A percentile compares a stretch with the other conserved stretches of the same genome.
phyloP scores from a whole-genome alignment of 1,140 invertebrate species.

The Mesaphorura yosii region DNA sequence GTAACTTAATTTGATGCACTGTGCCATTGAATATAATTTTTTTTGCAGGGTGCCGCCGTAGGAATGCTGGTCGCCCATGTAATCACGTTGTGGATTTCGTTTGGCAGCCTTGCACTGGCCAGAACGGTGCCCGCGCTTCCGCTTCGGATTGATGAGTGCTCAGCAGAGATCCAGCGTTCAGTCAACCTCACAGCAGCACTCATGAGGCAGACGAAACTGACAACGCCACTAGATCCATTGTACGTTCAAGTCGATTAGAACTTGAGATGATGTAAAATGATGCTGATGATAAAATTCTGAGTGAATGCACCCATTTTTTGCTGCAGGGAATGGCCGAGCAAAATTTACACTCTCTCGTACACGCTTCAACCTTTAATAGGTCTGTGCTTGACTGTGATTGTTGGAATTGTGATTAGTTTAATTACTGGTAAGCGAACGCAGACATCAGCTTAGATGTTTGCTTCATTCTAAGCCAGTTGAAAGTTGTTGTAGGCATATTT shows the following conservation, averaged over 20 bases:
- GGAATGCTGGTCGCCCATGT: constrained; percentile 26
- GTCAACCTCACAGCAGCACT: constrained; percentile 13
- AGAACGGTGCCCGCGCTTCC: constrained; percentile 9
- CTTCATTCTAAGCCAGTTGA: too few species aligned
- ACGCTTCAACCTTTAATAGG: constrained; percentile 28
- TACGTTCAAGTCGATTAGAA: background rate
- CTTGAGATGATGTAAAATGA: background rate
- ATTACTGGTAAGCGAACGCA: constrained; percentile 26
- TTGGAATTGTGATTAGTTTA: constrained; percentile 23
- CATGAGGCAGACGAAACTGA: background rate
- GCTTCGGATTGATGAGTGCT: constrained; percentile 22
- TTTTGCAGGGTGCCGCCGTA: constrained; percentile 23
- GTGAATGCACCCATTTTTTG: background rate
- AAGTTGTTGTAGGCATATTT: too few species aligned
- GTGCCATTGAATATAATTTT: background rate
- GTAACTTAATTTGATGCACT: constrained; percentile 6
- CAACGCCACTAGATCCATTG: background rate
- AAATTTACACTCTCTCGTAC: constrained; percentile 28
- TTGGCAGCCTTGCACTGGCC: constrained; percentile 15
- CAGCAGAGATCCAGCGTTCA: background rate
- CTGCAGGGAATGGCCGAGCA: constrained; percentile 22
- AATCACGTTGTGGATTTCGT: constrained; percentile 22
- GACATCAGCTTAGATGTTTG: too few species aligned
- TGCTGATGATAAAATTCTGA: background rate
- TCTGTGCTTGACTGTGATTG: constrained; percentile 8